These are phyloP conservation scores for Gambusia yucatana DNA, from an alignment of 2,797 vertebrate genomes.

Conservation along the genomic window DNA sequence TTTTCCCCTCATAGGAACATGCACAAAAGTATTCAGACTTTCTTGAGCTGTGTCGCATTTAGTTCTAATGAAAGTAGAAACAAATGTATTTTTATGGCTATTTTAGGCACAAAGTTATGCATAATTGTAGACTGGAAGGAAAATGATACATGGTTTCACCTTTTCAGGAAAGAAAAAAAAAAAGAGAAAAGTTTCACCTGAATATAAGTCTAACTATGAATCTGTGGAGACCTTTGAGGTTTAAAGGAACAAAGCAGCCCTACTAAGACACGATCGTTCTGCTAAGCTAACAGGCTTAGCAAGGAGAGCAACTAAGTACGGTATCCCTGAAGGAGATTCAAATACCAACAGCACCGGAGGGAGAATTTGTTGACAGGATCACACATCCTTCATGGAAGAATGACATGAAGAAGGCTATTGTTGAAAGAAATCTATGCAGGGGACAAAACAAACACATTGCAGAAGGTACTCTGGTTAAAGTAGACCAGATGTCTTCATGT, in stretches of 20 bases:
- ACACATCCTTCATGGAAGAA: neutral
- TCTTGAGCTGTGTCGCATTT: neutral
- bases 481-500: neutral
- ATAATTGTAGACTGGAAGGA: neutral
- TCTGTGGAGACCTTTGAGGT: no score
- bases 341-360: neutral
- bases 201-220: no score
- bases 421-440: neutral
- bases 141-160: neutral
- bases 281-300: neutral
- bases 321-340: neutral
- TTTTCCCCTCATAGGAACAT: neutral
- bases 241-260: neutral
- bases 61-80: neutral
- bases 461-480: neutral
- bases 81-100: neutral
- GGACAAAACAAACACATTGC: neutral
- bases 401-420: neutral
- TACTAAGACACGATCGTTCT: neutral
- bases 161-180: no score
- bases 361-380: neutral
- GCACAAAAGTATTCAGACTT: neutral
- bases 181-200: no score
- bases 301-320: neutral
- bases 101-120: neutral